phyloP scores from a whole-genome alignment of 2,888 invertebrate genomes.

The Ophioninae sp. region DNA sequence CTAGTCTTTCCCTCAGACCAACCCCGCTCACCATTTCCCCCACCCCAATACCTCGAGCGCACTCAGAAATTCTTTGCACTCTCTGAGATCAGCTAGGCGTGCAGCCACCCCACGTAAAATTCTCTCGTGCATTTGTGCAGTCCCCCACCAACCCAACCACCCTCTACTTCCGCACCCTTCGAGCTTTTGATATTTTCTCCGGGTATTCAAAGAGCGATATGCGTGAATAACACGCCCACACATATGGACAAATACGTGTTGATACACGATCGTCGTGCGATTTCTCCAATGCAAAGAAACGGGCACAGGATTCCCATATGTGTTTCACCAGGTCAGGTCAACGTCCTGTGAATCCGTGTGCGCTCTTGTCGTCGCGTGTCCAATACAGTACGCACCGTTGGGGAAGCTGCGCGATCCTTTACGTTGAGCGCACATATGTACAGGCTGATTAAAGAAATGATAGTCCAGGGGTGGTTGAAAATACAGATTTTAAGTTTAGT shows the following conservation, averaged over 20 bases:
- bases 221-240: conserved; percentile 32
- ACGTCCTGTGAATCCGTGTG: conserved; percentile 75
- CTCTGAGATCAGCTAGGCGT: conserved; percentile 51
- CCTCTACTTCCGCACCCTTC: conserved; percentile 37
- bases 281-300: conserved; percentile 29
- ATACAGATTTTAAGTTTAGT: too few relatives aligned
- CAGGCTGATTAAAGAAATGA: conserved; percentile 17
- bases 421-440: conserved; percentile 70
- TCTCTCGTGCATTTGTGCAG: conserved; percentile 71
- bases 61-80: conserved; percentile 60
- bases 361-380: conserved; percentile 11
- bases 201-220: conserved; percentile 35
- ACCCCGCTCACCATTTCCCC: neutral
- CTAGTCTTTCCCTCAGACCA: neutral
- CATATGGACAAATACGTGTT: conserved; percentile 20
- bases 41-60: conserved; percentile 8
- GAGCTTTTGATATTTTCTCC: conserved; percentile 34
- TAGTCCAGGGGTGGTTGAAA: neutral
- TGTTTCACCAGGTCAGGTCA: conserved; percentile 81
- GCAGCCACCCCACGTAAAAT: conserved; percentile 71
- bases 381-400: conserved; percentile 24
- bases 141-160: conserved; percentile 27
- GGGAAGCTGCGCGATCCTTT: conserved; percentile 70
- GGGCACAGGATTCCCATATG: conserved; percentile 64
- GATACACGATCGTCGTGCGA: conserved; percentile 2